These are phyloP conservation scores for Patella pellucida DNA, from an alignment of 2,888 invertebrate genomes.

Conservation along the genomic window DNA sequence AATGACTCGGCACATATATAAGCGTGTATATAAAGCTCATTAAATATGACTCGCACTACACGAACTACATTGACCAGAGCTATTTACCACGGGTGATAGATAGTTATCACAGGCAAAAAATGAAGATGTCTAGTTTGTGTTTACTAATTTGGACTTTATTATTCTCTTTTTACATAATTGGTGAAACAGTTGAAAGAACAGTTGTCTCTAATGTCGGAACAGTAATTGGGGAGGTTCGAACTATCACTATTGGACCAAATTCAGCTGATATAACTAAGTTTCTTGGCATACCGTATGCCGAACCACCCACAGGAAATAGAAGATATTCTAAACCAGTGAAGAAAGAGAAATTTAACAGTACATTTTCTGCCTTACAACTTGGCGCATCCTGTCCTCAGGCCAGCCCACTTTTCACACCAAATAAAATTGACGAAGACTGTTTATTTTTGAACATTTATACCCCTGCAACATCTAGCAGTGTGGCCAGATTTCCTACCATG, in stretches of 20 bases:
- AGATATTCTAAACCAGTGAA: conserved; percentile 41
- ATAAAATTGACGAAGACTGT: conserved; percentile 43
- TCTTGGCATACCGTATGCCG: conserved; percentile 48
- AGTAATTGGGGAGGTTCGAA: not conserved
- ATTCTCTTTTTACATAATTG: too few relatives aligned
- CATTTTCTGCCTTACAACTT: conserved; percentile 36
- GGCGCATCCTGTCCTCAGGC: conserved; percentile 42
- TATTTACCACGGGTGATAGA: too few relatives aligned
- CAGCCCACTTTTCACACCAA: not conserved
- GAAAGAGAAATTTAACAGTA: conserved; percentile 14
- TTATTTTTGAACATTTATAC: conserved; percentile 48
- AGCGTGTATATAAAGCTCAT: too few relatives aligned
- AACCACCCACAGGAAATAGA: conserved; percentile 42
- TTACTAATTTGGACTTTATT: too few relatives aligned
- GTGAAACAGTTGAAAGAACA: not conserved
- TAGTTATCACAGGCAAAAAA: too few relatives aligned
- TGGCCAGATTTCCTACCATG: conserved; percentile 19
- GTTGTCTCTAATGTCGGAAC: not conserved
- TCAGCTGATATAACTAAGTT: conserved; percentile 29
- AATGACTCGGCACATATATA: too few relatives aligned
- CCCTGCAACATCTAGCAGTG: conserved; percentile 28
- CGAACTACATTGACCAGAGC: too few relatives aligned
- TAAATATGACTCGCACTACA: too few relatives aligned
- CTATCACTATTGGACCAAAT: not conserved
- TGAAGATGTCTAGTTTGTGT: too few relatives aligned